These are phyloP conservation scores for Wiebesia pumilae DNA, from an alignment of 1,140 invertebrate genomes.

Conservation along the genomic window DNA sequence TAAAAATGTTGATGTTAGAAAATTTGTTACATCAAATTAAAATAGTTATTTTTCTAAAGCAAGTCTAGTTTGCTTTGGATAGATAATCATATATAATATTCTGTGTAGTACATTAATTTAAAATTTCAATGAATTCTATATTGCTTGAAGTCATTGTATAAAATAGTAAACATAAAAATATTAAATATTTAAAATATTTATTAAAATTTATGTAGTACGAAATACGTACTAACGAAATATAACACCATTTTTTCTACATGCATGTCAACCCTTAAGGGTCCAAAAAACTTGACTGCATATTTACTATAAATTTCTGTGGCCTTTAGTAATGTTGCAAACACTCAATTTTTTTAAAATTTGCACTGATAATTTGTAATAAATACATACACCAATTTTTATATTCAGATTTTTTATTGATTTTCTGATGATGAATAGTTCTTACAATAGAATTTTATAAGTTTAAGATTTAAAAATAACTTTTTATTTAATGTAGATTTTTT, in stretches of 20 bases:
- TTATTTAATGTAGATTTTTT: neutral
- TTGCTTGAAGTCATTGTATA: too few species aligned
- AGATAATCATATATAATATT: too few species aligned
- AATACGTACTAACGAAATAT: neutral
- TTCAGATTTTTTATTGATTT: neutral
- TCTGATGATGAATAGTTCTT: neutral
- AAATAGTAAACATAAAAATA: too few species aligned
- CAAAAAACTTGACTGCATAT: slow-evolving; percentile 42
- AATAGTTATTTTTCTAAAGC: too few species aligned
- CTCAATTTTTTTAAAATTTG: neutral
- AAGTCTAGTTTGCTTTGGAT: too few species aligned
- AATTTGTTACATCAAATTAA: too few species aligned
- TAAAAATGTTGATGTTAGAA: too few species aligned
- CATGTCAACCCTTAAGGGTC: slow-evolving; percentile 36
- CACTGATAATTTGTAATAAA: neutral
- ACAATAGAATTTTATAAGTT: neutral
- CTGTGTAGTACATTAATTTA: too few species aligned
- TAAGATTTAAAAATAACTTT: neutral
- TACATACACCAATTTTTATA: slow-evolving; percentile 25
- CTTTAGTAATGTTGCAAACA: slow-evolving; percentile 27
- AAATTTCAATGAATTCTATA: too few species aligned
- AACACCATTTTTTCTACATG: neutral
- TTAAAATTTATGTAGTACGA: neutral
- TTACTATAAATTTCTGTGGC: slow-evolving; percentile 40
- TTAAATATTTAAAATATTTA: neutral